Evolutionary conservation across 2,888 invertebrate species (phyloP), one percentile per base, ranked within the genome.

Genomic region (Theodoxus fluviatilis): DNA sequence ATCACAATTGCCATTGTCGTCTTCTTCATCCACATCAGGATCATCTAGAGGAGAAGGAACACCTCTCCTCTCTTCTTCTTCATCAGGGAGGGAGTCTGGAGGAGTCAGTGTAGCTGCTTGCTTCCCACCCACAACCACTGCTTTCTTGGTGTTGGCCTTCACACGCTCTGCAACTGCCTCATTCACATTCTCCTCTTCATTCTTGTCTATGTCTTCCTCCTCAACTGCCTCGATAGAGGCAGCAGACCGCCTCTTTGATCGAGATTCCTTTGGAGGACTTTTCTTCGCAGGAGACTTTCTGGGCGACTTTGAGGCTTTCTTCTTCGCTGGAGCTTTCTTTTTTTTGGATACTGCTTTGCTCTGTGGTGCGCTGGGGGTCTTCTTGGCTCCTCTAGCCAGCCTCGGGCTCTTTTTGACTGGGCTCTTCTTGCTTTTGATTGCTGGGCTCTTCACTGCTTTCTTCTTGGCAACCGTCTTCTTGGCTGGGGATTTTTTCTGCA

Each of bases 341-440:
- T 40, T 33, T 71, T 73, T 69, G 57, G 57, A 12, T 49, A 59
- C 43, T 1, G 43, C 43, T 31, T 68, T 74, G 4, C 7, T 43
- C 33, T 70, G 55, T 33, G 9, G 22, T 7, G 67, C 38, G 12
- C 18, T 65, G 7, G 70, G 66, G 43, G 57, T 70, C 35, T 59
- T 66, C 43, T 37, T 70, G 25, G 71, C 71, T 43, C n/a, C n/a
- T n/a, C n/a, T n/a, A 28, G 35, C 12, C 37, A 35, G 22, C 43
- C 22, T n/a, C 31, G 31, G 38, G 28, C 40, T 65, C 65, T 40
- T 33, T 31, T 59, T 59, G 49, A 70, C 55, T 7, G 70, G 65
- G 67, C 67, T 70, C 6, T 69, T 69, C 38, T 73, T 70, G 25
- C 69, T 61, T 38, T 67, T 72, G 15, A 70, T 57, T 37, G 68